Base-by-base conservation (phyloP, 2,113 vertebrate genomes). In the Trogon melanurus region DNA sequence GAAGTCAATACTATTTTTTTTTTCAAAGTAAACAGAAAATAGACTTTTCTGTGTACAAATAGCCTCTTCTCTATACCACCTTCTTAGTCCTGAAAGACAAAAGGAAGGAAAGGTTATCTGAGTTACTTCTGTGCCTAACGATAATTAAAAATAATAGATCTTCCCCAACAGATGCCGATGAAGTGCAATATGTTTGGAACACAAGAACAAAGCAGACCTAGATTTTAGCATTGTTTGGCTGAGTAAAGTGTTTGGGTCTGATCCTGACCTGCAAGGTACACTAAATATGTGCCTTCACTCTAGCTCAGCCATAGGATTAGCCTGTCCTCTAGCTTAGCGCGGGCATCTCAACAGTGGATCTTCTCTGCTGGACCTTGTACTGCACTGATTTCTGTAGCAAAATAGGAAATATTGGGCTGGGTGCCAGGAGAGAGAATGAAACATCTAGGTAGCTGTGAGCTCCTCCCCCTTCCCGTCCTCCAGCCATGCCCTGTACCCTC, bases 1-100 rank as follows among this genome's bases (percentile, higher is more conserved):
- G 94, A 97, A 97, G 95, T 90, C 90, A 92, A 95, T 96, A 91
- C 34, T 34, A 67, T 53, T 51, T 36, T 94, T 36, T 36, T 91
- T 70, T 79, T 89, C 79, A 92, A 95, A 96, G 90, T 70, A 96
- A 96, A 96, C 90, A 94, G 86, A 97, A 95, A 96, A 89, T 44
- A 79, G 79, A 72, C 48, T 95, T 89, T 85, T 80, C 82, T 83
- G 4, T 14, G 11, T 87, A 91, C 66, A 92, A 79, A 85, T 61
- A 75, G 15, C 32, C 20, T 89, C 6, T 21, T 83, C 41, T 85
- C 29, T 56, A 29, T 9, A 65, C 27, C 23, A 27, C 23, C 53
- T 83, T 56, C 44, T 69, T 53, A 32, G 58, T 74, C 56, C 47
- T 89, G 79, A 85, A 92, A 89, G 45, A 80, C 60, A 88, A 79